Evolutionary conservation across 2,797 vertebrate genomes (phyloP), one percentile per base, ranked within the genome.

Genomic region (Takifugu rubripes): DNA sequence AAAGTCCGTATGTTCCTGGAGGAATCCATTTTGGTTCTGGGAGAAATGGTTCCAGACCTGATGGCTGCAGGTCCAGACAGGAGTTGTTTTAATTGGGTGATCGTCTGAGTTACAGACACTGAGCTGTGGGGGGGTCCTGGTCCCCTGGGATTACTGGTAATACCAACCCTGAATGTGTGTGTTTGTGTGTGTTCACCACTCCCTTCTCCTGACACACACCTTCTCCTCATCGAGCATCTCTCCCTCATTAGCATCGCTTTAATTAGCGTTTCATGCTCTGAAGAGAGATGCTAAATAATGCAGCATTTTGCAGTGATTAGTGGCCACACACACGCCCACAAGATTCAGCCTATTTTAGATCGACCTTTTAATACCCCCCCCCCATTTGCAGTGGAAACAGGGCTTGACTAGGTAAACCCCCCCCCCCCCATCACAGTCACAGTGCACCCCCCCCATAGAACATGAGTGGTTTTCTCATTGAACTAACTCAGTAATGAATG

Each of bases 281-380:
- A 84, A 88, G 82, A 80, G 74, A 85, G 81, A 79, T 77, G 68
- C 84, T 88, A 87, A 89, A 88, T 89, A 88, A 89, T 89, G 81
- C 80, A 89, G 74, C 70, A 78, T 82, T 87, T 80, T 74, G 82
- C 84, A 73, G 78, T 82, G 74, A 87, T 87, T 85, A 87, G 78
- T 62, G 72, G 70, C 73, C 70, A 72, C 72, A 76, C 70, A 60
- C 54, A 57, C 14, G 57, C 55, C 47, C 36, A 54, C 53, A 43
- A 66, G 68, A 25, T 3, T 21, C n/a, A 25, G 6, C 14, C 21
- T 4, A 21, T 48, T 48, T 24, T 48, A 4, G 2, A 65, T 58
- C 42, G 49, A 51, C 59, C 48, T 59, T 66, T 58, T 53, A 49
- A 40, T 47, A 51, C 15, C 16, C n/a, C 16, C 29, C 50, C 59